phyloP scores from a whole-genome alignment of 2,888 invertebrate species.

The Lordiphosa andalusiaca region DNA sequence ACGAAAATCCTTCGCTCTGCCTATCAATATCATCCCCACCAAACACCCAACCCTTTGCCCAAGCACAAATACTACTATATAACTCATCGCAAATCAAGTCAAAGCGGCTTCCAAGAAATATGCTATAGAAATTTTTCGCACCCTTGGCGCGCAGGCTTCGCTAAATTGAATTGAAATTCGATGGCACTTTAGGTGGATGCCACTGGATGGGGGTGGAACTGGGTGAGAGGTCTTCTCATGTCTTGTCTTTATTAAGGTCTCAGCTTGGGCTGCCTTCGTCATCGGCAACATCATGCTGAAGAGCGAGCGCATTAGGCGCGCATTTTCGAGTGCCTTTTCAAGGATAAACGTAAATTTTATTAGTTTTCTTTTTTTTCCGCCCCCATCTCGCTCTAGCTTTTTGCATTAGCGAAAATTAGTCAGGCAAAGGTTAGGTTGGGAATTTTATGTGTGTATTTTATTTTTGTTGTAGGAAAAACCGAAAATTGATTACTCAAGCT shows the following conservation, averaged over 20 bases:
- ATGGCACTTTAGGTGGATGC: slow-evolving; percentile 63
- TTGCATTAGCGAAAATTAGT: slow-evolving; percentile 74
- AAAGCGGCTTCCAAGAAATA: slow-evolving; percentile 51
- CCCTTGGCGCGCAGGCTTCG: slow-evolving; percentile 51
- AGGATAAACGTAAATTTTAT: slow-evolving; percentile 75
- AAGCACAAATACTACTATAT: slow-evolving; percentile 62
- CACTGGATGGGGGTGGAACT: slow-evolving; percentile 12
- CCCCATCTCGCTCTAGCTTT: slow-evolving; percentile 30
- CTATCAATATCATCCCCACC: slow-evolving; percentile 60
- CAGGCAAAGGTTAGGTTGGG: slow-evolving; percentile 57
- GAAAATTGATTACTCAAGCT: slow-evolving; percentile 10
- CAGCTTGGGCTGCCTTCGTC: slow-evolving; percentile 35
- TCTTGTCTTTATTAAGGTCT: slow-evolving; percentile 67
- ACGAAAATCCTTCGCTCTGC: slow-evolving; percentile 50
- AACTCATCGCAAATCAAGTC: slow-evolving; percentile 50
- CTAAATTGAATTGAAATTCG: slow-evolving; percentile 74
- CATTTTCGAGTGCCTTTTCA: slow-evolving; percentile 71
- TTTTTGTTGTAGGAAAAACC: slow-evolving; percentile 9
- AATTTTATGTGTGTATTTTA: slow-evolving; percentile 12
- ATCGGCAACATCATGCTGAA: slow-evolving; percentile 36
- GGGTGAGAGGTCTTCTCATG: slow-evolving; percentile 30
- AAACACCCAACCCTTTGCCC: slow-evolving; percentile 55
- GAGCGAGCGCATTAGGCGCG: slow-evolving; percentile 64
- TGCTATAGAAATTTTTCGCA: slow-evolving; percentile 64
- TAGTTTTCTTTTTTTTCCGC: slow-evolving; percentile 56